phyloP scores from a whole-genome alignment of 2,888 invertebrate species.

The Epiblema foenella region DNA sequence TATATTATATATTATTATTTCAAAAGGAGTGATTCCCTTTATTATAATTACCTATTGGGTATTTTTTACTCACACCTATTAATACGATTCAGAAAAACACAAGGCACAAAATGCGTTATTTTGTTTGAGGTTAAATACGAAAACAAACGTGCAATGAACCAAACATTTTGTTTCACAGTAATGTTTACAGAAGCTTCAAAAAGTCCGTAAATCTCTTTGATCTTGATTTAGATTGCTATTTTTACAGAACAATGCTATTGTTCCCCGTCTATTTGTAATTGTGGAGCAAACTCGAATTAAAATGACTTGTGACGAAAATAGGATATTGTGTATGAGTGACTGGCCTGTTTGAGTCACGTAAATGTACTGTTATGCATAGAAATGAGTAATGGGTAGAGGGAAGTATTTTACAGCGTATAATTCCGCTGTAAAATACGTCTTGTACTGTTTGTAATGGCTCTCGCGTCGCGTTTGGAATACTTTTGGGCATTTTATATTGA shows the following conservation, averaged over 20 bases:
- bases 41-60: no score
- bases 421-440: no score
- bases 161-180: not conserved
- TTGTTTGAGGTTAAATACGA: not conserved
- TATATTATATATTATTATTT: no score
- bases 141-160: not conserved
- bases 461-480: no score
- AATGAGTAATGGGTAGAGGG: not conserved
- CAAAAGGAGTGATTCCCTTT: no score
- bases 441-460: no score
- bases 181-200: conserved; percentile 1
- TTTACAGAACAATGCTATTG: conserved; percentile 37
- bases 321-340: conserved; percentile 8
- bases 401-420: not conserved
- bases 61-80: not conserved
- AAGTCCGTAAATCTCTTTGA: conserved; percentile 24
- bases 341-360: conserved; percentile 10
- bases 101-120: not conserved
- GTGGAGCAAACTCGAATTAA: conserved; percentile 21
- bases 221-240: conserved; percentile 32
- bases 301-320: conserved; percentile 22
- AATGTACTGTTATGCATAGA: not conserved
- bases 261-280: conserved; percentile 33
- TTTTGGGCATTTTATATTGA: no score
- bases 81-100: not conserved